Evolutionary conservation across 2,888 invertebrate genomes (phyloP), one percentile per base, ranked within the genome.

Genomic region (Scelioninae gen. 1): DNA sequence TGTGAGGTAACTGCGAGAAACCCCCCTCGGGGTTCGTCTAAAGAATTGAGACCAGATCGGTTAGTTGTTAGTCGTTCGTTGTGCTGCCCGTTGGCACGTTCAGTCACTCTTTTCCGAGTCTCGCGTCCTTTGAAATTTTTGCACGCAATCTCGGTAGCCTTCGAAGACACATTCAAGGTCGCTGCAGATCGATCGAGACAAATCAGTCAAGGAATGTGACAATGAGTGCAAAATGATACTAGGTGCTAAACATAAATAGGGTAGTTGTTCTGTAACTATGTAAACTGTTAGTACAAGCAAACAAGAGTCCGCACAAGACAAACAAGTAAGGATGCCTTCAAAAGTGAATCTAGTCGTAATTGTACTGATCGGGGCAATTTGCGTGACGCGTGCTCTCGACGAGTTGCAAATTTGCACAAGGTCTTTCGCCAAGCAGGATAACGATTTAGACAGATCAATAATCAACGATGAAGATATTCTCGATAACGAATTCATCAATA

Each of bases 51-150:
- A 89, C 86, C 88, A 87, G 84, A 88, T 88, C 89, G 85, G 88
- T 91, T 91, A 92, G 91, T 91, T 88, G 88, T 85, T 89, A 87
- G 84, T 89, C 87, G 91, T 82, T 87, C 91, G 91, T 88, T 88
- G 89, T 80, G 84, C 88, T 78, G 91, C 85, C 87, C 88, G 88
- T 78, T 40, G 51, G 74, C 66, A 58, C 45, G 49, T 66, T 69
- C 74, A 72, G 82, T 51, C 65, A 72, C 49, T 82, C 62, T 55
- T 62, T 68, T 34, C 43, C 60, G 40, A 78, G 56, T 49, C 8
- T 0, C 31, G 49, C 13, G 47, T 62, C 31, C 9, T 13, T 13
- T 15, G 32, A 34, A 13, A 74, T 43, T 51, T 80, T 56, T 43
- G 62, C 66, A 62, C 77, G 56, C 53, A 34, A 58, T 15, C 49